These are phyloP conservation scores for Helicorthomorpha holstii DNA, from an alignment of 1,140 invertebrate species.

Conservation along the genomic window DNA sequence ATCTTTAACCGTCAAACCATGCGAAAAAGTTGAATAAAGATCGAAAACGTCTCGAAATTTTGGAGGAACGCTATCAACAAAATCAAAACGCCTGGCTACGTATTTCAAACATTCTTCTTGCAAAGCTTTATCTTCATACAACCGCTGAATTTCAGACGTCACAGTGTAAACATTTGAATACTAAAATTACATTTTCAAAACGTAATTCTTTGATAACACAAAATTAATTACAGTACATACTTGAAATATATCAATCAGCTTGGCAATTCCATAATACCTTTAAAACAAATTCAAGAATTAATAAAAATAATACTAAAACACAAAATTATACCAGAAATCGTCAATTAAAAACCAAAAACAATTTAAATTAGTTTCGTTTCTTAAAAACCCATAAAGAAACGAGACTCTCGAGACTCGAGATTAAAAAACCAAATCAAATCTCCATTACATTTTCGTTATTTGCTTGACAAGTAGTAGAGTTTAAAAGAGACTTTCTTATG, in stretches of 20 bases:
- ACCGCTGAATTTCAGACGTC: conserved; percentile 51
- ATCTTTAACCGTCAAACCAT: conserved; percentile 66
- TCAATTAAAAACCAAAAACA: background rate
- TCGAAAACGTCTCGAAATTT: conserved; percentile 56
- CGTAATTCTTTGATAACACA: no score
- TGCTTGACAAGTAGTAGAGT: no score
- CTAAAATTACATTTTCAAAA: conserved; percentile 18
- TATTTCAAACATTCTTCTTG: conserved; percentile 56
- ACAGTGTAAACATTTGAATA: conserved; percentile 85
- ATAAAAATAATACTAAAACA: background rate
- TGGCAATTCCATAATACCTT: conserved; percentile 54
- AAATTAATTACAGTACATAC: conserved; percentile 4
- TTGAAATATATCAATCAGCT: conserved; percentile 29
- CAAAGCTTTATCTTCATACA: conserved; percentile 38
- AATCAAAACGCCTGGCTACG: conserved; percentile 33
- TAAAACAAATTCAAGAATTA: conserved; percentile 7
- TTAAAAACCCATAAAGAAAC: no score
- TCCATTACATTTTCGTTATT: no score
- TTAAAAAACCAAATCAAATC: no score
- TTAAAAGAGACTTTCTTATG: no score
- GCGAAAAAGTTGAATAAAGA: conserved; percentile 63
- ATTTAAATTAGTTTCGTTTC: background rate
- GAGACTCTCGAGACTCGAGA: no score
- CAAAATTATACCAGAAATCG: background rate
- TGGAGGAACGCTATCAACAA: conserved; percentile 34